A percentile compares a stretch with the other conserved stretches of the same genome.
Evolutionary conservation across 1,140 invertebrate genomes (phyloP).

Genomic region (Drosophila pectinifera): DNA sequence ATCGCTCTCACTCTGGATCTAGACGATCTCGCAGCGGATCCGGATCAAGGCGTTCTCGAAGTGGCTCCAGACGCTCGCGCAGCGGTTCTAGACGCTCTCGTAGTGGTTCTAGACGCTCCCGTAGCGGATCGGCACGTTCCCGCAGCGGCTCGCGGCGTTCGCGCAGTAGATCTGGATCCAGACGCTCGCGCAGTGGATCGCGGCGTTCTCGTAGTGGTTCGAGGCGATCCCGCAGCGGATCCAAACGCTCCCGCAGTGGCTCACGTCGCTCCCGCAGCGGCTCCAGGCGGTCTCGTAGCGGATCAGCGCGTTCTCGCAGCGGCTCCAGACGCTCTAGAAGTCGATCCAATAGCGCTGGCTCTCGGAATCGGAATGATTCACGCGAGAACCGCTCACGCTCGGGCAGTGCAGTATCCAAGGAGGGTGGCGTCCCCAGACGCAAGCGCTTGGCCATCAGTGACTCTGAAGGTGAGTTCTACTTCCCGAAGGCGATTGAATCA

Average conservation of each 20-base stretch:
- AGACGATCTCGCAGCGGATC: conserved; percentile 78
- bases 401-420: conserved; percentile 57
- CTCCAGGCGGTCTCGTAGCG: conserved; percentile 76
- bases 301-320: conserved; percentile 83
- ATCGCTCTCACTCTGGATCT: conserved; percentile 39
- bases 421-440: conserved; percentile 28
- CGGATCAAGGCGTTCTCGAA: conserved; percentile 80
- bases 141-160: conserved; percentile 84
- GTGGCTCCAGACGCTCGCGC: conserved; percentile 80
- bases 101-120: conserved; percentile 55
- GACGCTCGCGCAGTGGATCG: conserved; percentile 67
- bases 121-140: conserved; percentile 75
- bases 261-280: conserved; percentile 76
- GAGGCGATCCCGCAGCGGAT: conserved; percentile 29
- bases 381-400: conserved; percentile 68
- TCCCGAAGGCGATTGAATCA: background rate
- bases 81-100: conserved; percentile 71
- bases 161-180: conserved; percentile 58
- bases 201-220: conserved; percentile 81
- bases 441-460: conserved; percentile 86
- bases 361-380: conserved; percentile 63
- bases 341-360: conserved; percentile 71
- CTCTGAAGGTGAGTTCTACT: conserved; percentile 85
- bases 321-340: conserved; percentile 78
- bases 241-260: conserved; percentile 68